Evolutionary conservation across 2,797 vertebrate genomes (phyloP), one percentile per base, ranked within the genome.

Genomic region (Centropyge bicolor): DNA sequence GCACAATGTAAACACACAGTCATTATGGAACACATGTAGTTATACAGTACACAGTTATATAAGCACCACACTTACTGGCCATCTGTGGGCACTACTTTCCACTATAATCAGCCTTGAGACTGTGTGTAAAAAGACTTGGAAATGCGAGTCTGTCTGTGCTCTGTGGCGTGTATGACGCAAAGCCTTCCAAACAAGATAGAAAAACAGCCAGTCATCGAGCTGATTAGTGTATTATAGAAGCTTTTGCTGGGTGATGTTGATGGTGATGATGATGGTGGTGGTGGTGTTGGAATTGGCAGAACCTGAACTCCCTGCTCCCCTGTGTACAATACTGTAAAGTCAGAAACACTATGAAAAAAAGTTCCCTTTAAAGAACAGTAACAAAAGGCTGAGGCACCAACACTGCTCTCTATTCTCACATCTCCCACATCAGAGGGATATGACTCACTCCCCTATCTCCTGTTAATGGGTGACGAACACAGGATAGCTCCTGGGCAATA

Each of bases 401-500:
- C 17, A 20, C 48, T n/a, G 68, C 7, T 46, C 71, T 48, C 43
- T 19, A 7, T 41, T 57, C 69, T 79, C 66, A 70, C 51, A 59
- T 64, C 74, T 75, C 66, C 64, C 45, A 59, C 35, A 41, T 48
- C 68, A 55, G 65, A 83, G 74, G 66, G 72, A 88, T 35, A 66
- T 87, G 92, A 93, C 82, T 92, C 92, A 90, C 89, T 83, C 13
- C 66, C 80, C 73, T 7, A 52, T 87, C 78, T 85, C 14, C 83
- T 60, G 84, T 81, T 91, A 93, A 90, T 88, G 88, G 86, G 82
- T 89, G 88, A 93, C 78, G 70, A 87, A 91, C 80, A 76, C 84
- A 90, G 67, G 16, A 63, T 78, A n/a, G 83, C 88, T 78, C 72
- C 84, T 31, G 80, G 91, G 81, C 85, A 90, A 87, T 91, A 76